A percentile compares a stretch with the other conserved stretches of the same genome.
Conservation (phyloP, 2,797 vertebrate genomes). For the Calcarius lapponicus region DNA sequence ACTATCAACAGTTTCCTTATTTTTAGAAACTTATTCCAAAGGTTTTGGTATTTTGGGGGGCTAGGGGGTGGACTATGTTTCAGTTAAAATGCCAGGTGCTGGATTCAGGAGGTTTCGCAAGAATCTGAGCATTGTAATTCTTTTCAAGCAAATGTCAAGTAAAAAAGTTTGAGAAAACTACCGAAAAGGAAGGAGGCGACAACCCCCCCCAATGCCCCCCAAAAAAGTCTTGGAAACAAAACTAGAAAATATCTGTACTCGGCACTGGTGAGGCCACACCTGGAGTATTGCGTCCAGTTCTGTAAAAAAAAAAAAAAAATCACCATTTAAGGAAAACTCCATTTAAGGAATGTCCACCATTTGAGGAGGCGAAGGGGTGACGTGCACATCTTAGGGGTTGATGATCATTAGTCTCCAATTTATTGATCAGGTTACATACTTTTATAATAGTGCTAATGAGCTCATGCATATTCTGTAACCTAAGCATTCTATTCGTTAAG, state of each 20-base stretch:
- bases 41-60: not conserved
- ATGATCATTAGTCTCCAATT: too few relatives aligned
- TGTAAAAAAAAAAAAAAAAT: too few relatives aligned
- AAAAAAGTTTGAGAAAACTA: not conserved
- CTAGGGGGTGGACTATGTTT: rapidly evolving
- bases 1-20: not conserved
- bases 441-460: too few relatives aligned
- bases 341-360: too few relatives aligned
- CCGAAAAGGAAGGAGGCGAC: not conserved
- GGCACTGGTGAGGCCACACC: too few relatives aligned
- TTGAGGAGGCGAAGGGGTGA: too few relatives aligned
- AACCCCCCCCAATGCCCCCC: rapidly evolving
- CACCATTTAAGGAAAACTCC: too few relatives aligned
- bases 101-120: not conserved
- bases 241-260: not conserved
- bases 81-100: not conserved
- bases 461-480: too few relatives aligned
- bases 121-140: not conserved
- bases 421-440: too few relatives aligned
- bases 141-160: not conserved
- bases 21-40: not conserved
- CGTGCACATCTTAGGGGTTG: too few relatives aligned
- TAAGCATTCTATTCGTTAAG: too few relatives aligned
- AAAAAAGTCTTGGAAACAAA: not conserved
- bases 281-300: too few relatives aligned